These are phyloP conservation scores for Cephus spinipes DNA, from an alignment of 2,888 invertebrate genomes.

Conservation along the genomic window DNA sequence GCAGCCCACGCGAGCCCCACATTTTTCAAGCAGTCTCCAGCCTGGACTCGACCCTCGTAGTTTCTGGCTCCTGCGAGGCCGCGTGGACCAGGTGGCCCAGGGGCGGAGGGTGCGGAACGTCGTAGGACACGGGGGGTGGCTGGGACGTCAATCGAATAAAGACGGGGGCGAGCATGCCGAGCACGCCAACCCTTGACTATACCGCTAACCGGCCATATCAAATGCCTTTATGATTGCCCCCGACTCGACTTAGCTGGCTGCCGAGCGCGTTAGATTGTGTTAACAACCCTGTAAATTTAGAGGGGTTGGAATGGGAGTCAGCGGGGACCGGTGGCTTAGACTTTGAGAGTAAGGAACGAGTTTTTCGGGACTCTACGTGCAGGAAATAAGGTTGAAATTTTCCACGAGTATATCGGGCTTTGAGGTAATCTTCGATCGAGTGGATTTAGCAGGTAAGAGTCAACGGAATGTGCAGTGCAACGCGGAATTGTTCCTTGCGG, in stretches of 20 bases:
- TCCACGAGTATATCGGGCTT: too few relatives aligned
- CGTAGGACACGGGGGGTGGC: neutral
- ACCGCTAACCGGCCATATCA: conserved; percentile 7
- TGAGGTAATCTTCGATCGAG: too few relatives aligned
- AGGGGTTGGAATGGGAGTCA: neutral
- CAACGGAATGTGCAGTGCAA: too few relatives aligned
- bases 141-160: neutral
- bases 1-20: conserved; percentile 40
- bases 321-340: too few relatives aligned
- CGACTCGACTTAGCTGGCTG: neutral
- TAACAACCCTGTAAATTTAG: neutral
- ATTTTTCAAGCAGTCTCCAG: conserved; percentile 39
- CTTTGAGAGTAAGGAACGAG: too few relatives aligned
- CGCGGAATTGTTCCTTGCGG: too few relatives aligned
- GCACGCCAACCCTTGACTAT: conserved; percentile 3
- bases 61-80: too few relatives aligned
- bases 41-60: neutral
- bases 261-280: conserved; percentile 6
- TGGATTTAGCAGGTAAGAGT: too few relatives aligned
- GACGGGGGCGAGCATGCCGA: neutral
- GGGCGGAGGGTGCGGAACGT: too few relatives aligned
- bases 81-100: too few relatives aligned
- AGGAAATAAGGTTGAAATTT: too few relatives aligned
- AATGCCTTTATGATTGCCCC: conserved; percentile 15
- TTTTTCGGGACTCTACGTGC: too few relatives aligned